Evolutionary conservation across 2,113 vertebrate genomes (phyloP), one percentile per base, ranked within the genome.

Genomic region (Seriola dumerili): DNA sequence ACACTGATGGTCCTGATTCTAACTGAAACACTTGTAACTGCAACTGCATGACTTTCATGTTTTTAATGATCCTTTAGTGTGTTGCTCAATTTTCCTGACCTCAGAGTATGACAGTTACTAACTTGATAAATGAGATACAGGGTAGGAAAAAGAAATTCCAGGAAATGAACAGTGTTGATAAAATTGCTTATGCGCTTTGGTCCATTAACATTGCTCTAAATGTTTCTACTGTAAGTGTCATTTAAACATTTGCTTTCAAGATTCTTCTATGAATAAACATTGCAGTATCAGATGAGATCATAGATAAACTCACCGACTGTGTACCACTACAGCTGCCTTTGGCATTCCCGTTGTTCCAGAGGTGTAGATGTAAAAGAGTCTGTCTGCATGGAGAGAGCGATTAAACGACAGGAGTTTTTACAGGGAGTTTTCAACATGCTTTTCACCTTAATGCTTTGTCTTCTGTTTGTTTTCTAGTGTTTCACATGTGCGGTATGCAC

Each of bases 321-420:
- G 97, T 44, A 98, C 97, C 13, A 98, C 94, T 0, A 98, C 96
- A 68, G 97, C 97, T 0, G 97, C 96, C 80, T 97, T 98, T 54
- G 97, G 97, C 85, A 97, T 94, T 21, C 97, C 97, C 0, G 97
- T 98, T 0, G 97, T 98, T 7, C 97, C 97, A 0, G 97, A 98
- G 0, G 97, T 98, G 81, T 97, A 98, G 89, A 98, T 97, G 48
- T 97, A 97, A 88, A 98, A 97, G 38, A 98, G 95, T 0, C 95
- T 95, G 76, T 96, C 97, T 97, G 83, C 25, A 64, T 9, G 72
- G 67, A 57, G 0, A 75, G 6, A 71, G 36, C 52, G 8, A 52
- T 11, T 52, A 44, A 73, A 69, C 29, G 29, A 29, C 8, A 52
- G 11, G 36, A 25, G 36, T 70, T 13, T 54, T 52, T 3, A 46